phyloP scores from a whole-genome alignment of 2,888 invertebrate genomes.

The Orchestes rusci region DNA sequence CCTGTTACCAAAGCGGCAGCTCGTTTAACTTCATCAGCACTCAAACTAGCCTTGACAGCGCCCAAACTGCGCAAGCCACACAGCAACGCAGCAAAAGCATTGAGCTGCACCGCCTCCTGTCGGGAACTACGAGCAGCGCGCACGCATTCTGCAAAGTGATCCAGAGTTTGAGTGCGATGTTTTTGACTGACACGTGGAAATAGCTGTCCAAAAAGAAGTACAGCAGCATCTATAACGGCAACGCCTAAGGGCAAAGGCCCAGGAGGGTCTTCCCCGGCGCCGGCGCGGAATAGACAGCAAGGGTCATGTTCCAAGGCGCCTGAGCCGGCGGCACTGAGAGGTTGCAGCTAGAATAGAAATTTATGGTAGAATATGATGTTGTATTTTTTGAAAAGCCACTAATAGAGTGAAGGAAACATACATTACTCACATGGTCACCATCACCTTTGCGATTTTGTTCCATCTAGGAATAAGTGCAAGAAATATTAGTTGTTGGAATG shows the following conservation, averaged over 20 bases:
- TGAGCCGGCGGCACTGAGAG: conserved; percentile 91
- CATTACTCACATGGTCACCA: conserved; percentile 70
- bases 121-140: conserved; percentile 86
- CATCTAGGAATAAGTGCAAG: conserved; percentile 53
- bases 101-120: conserved; percentile 93
- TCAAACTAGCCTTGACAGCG: conserved; percentile 47
- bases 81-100: conserved; percentile 89
- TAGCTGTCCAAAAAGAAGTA: conserved; percentile 85
- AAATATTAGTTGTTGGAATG: conserved; percentile 2
- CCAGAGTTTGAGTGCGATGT: conserved; percentile 94
- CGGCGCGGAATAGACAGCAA: conserved; percentile 62
- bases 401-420: no score
- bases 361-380: not conserved
- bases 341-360: conserved; percentile 64
- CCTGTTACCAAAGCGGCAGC: conserved; percentile 42
- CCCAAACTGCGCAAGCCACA: conserved; percentile 80
- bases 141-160: conserved; percentile 94
- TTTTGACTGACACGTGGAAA: conserved; percentile 93
- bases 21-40: conserved; percentile 18
- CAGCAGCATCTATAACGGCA: conserved; percentile 92
- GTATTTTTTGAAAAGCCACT: conserved; percentile 3
- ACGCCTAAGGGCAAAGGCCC: conserved; percentile 89
- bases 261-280: conserved; percentile 50
- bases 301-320: conserved; percentile 96
- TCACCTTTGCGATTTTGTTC: conserved; percentile 76